Percentiles rank a stretch among this genome's conserved stretches.
phyloP scores from a whole-genome alignment of 1,140 invertebrate species.

The Drosophila orena region DNA sequence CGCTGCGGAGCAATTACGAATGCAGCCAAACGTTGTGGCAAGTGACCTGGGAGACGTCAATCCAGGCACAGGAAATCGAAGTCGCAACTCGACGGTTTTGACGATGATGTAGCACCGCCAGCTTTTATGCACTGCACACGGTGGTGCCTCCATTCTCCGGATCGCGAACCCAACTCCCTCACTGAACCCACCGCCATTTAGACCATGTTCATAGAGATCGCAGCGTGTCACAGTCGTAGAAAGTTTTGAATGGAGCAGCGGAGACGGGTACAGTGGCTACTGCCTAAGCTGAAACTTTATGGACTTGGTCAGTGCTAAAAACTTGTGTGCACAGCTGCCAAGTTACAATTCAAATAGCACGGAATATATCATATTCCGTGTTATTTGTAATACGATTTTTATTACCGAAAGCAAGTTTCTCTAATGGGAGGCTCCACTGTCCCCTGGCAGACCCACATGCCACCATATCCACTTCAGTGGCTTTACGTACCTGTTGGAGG shows the following conservation, averaged over 20 bases:
- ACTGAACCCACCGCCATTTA: conserved; percentile 3
- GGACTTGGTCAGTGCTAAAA: too few species aligned
- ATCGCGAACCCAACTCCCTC: too few species aligned
- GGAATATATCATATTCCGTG: too few species aligned
- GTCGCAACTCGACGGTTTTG: conserved; percentile 77
- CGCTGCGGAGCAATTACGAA: conserved; percentile 75
- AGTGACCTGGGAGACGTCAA: conserved; percentile 79
- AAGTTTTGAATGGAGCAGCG: conserved; percentile 58
- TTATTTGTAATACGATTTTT: neutral
- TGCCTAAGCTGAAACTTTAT: neutral
- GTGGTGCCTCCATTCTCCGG: neutral
- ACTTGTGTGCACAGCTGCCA: too few species aligned
- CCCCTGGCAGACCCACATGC: neutral
- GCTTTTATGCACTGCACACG: conserved; percentile 42
- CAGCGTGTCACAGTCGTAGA: conserved; percentile 65
- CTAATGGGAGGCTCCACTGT: conserved; percentile 18
- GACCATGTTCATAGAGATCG: conserved; percentile 70
- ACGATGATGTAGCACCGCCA: conserved; percentile 78
- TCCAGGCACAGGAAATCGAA: conserved; percentile 77
- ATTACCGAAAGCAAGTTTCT: neutral
- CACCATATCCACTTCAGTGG: conserved; percentile 16
- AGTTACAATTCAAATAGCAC: too few species aligned
- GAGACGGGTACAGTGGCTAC: conserved; percentile 3
- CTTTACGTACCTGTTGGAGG: conserved; percentile 67
- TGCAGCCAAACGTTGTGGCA: conserved; percentile 57